Conservation (phyloP, 2,797 vertebrate species). For the Enteromius fasciolatus region DNA sequence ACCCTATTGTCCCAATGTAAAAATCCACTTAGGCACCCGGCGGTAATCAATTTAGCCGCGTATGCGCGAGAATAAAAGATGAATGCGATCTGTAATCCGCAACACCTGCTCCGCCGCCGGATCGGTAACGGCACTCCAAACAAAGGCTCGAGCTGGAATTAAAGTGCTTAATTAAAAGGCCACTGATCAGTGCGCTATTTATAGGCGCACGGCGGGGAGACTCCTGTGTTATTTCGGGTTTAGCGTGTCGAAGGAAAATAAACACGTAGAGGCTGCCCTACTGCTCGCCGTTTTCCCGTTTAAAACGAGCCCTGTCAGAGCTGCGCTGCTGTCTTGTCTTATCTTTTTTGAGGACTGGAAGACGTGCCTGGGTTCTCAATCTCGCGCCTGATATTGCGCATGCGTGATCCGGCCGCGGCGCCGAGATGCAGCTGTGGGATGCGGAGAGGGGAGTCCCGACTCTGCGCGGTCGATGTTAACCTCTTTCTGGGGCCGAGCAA, state of each 20-base stretch:
- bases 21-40: constrained; percentile 54
- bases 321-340: constrained; percentile 31
- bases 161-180: constrained; percentile 63
- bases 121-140: constrained; percentile 53
- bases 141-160: constrained; percentile 54
- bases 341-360: constrained; percentile 46
- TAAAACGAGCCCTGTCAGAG: constrained; percentile 38
- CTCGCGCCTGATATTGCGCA: constrained; percentile 51
- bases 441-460: constrained; percentile 58
- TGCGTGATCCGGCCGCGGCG: constrained; percentile 45
- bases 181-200: constrained; percentile 60
- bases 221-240: constrained; percentile 55
- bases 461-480: constrained; percentile 48
- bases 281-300: neutral
- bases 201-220: constrained; percentile 54
- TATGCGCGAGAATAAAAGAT: constrained; percentile 60
- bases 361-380: constrained; percentile 57
- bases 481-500: constrained; percentile 53
- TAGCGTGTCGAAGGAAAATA: constrained; percentile 16
- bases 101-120: constrained; percentile 60
- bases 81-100: constrained; percentile 59
- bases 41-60: constrained; percentile 57
- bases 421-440: constrained; percentile 50
- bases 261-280: neutral
- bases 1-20: constrained; percentile 37